These are phyloP conservation scores for Amphipoea lucens DNA, from an alignment of 2,888 invertebrate genomes.

Conservation along the genomic window DNA sequence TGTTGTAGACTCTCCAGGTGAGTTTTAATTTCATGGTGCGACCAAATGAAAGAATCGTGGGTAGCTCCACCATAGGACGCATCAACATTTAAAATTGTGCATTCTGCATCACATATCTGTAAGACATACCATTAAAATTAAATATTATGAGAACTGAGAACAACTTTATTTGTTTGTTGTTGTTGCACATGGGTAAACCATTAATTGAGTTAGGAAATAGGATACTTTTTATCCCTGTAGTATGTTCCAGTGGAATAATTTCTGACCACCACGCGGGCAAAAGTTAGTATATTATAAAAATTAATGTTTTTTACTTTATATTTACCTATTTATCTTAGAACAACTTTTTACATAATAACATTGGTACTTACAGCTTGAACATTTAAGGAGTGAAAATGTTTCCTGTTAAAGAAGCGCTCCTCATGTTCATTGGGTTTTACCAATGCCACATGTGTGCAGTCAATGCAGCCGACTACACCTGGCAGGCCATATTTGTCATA, in stretches of 20 bases:
- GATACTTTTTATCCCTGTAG: too few relatives aligned
- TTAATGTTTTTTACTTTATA: too few relatives aligned
- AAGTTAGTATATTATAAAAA: too few relatives aligned
- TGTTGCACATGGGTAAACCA: too few relatives aligned
- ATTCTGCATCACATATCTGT: not conserved
- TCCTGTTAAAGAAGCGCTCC: not conserved
- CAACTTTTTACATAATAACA: not conserved
- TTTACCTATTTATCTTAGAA: too few relatives aligned
- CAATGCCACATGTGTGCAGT: not conserved
- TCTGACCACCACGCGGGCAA: too few relatives aligned
- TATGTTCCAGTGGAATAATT: too few relatives aligned
- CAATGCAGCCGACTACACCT: too few relatives aligned
- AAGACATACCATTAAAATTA: not conserved
- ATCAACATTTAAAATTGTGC: not conserved
- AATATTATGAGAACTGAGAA: not conserved
- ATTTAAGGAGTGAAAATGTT: conserved; percentile 5
- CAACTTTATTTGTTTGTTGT: too few relatives aligned
- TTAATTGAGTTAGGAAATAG: too few relatives aligned
- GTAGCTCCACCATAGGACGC: too few relatives aligned
- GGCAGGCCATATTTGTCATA: too few relatives aligned
- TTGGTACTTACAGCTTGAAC: not conserved
- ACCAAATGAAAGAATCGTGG: not conserved
- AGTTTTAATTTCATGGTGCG: not conserved
- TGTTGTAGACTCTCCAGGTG: conserved; percentile 4
- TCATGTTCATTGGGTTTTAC: not conserved